Evolutionary conservation across 2,113 vertebrate genomes (phyloP).

Genomic region (Lucifuga dentata): DNA sequence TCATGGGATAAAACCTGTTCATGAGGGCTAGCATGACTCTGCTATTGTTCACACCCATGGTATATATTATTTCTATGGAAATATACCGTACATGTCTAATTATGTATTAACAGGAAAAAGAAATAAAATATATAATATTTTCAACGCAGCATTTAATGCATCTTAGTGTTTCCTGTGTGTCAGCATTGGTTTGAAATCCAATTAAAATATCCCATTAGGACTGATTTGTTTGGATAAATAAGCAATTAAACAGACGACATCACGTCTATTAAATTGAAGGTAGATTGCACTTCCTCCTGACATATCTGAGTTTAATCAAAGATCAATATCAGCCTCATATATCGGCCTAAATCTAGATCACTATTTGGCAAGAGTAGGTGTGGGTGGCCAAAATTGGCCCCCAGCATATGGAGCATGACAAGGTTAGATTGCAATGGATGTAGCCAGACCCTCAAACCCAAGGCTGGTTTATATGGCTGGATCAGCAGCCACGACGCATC

Average conservation of each 20-base stretch:
- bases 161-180: constrained; percentile 2
- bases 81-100: constrained; percentile 82
- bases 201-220: too few relatives aligned
- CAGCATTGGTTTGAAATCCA: too few relatives aligned
- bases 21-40: constrained; percentile 87
- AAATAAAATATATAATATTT: constrained; percentile 83
- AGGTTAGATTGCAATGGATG: constrained; percentile 56
- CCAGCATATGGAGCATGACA: constrained; percentile 46
- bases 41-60: constrained; percentile 78
- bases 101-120: constrained; percentile 80
- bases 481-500: constrained; percentile 41
- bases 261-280: background rate
- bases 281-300: background rate
- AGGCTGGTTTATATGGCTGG: constrained; percentile 48
- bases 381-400: constrained; percentile 34
- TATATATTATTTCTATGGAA: constrained; percentile 82
- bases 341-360: background rate
- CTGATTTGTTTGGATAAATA: too few relatives aligned
- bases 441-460: constrained; percentile 33
- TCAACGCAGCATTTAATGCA: constrained; percentile 69
- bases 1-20: constrained; percentile 80
- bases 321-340: background rate
- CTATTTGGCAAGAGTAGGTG: background rate
- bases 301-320: constrained; percentile 1
- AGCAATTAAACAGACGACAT: background rate